Evolutionary conservation across 2,797 vertebrate genomes (phyloP).

Genomic region (Gymnoscopelus braueri): DNA sequence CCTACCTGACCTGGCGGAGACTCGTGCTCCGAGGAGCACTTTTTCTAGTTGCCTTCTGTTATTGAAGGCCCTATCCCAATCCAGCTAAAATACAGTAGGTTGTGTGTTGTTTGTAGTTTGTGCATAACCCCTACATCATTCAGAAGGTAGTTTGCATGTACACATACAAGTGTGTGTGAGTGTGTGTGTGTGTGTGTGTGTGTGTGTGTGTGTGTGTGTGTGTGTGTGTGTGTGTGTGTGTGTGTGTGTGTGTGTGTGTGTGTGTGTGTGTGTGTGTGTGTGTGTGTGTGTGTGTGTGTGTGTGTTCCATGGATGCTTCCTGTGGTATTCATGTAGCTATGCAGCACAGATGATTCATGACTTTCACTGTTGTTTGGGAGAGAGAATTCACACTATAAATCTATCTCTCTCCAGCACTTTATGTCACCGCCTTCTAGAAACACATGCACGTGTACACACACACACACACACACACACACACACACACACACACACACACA

Average conservation of each 20-base stretch:
- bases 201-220: not conserved
- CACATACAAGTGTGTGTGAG: slow-evolving; percentile 1
- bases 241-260: slow-evolving; percentile 13
- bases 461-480: slow-evolving; percentile 34
- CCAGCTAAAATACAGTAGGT: no score
- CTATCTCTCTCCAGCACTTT: slow-evolving; percentile 58
- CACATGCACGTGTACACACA: slow-evolving; percentile 23
- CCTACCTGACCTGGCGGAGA: no score
- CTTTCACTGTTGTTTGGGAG: slow-evolving; percentile 62
- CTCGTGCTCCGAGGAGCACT: no score
- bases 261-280: slow-evolving; percentile 6
- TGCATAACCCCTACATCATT: slow-evolving; percentile 13
- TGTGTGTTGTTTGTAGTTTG: slow-evolving; percentile 37
- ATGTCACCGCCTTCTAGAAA: slow-evolving; percentile 32
- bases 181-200: slow-evolving; percentile 13
- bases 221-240: slow-evolving; percentile 46
- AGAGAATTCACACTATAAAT: slow-evolving; percentile 67
- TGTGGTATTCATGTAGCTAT: slow-evolving; percentile 55
- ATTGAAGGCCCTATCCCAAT: not conserved
- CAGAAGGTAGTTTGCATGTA: slow-evolving; percentile 12
- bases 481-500: slow-evolving; percentile 36
- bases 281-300: slow-evolving; percentile 35
- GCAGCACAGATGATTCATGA: slow-evolving; percentile 74
- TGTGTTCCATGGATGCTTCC: slow-evolving; percentile 72
- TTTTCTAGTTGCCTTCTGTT: slow-evolving; percentile 24